Conservation (phyloP, 2,113 vertebrate species). For the Climacteris rufus region DNA sequence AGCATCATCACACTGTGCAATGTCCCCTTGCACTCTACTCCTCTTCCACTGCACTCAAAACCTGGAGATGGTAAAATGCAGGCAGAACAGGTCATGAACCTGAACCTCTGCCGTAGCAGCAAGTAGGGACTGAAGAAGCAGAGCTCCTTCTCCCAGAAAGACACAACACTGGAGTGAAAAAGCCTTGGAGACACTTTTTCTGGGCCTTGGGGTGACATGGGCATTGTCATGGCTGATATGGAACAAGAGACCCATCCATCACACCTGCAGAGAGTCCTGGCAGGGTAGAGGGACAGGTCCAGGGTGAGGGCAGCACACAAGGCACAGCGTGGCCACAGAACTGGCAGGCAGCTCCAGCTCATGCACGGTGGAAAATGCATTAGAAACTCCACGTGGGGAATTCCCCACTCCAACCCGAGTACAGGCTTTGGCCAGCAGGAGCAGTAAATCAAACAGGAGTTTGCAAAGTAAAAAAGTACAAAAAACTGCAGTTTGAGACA, state of each 20-base stretch:
- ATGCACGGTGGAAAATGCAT: rapidly evolving
- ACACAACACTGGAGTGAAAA: background rate
- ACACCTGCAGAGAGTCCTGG: background rate
- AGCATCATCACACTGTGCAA: background rate
- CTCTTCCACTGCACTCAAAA: background rate
- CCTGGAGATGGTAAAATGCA: background rate
- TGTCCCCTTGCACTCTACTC: background rate
- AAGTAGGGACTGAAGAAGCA: background rate
- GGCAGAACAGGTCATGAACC: background rate
- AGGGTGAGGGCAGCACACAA: background rate
- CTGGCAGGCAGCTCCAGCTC: background rate
- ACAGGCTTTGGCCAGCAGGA: background rate
- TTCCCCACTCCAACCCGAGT: no score
- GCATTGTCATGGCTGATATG: background rate
- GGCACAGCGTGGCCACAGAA: background rate
- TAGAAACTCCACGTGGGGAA: background rate
- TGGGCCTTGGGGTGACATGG: background rate
- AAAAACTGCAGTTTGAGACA: background rate
- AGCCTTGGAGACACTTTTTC: background rate
- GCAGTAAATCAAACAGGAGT: background rate
- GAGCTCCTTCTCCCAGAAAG: background rate
- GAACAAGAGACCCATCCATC: background rate
- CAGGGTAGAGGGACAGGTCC: background rate
- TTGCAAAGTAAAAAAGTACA: background rate
- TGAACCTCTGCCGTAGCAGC: background rate